Base-by-base conservation (phyloP, 2,113 vertebrate species). In the Entosphenus tridentatus region DNA sequence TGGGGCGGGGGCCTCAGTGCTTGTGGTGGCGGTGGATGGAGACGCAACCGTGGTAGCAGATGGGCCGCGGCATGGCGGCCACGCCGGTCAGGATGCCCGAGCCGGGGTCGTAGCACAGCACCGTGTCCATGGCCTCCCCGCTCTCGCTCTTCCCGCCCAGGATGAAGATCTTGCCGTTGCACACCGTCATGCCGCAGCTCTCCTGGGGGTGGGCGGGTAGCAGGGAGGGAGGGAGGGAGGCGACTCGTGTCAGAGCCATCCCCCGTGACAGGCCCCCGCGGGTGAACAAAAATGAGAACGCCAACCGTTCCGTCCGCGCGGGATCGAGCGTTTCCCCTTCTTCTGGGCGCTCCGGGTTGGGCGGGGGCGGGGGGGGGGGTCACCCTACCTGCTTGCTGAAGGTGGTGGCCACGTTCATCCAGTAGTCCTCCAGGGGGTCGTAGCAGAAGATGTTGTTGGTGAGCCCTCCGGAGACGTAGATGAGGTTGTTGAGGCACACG, bases 151-250 rank as follows among this genome's bases (percentile, higher is more conserved):
- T 83, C 75, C 93, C 93, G 4, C 93, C 93, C 57, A 98, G 84
- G 80, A 98, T 95, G 74, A 84, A 98, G 80, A 98, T 89, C 77
- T 96, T 98, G 56, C 93, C 92, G 57, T 98, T 98, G 74, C 90
- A 96, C 68, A 98, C 89, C 8, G 90, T 95, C 93, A 98, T 98
- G 71, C 93, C 93, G 72, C 92, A 95, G 71, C 92, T 95, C 81
- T 98, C 93, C 93, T 98, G 81, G 72, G 77, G 68, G 73, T 39
- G 62, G n/a, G 21, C n/a, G 16, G 13, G 58, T 5, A 39, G 39
- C 39, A 39, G 5, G 39, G 39, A 5, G 39, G 39, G 39, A 5
- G 39, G 39, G 21, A 21, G 21, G 21, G 21, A 21, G 21, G 21
- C 39, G 6, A 39, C 39, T 39, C 39, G 39, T 39, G 39, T 39